phyloP scores from a whole-genome alignment of 2,888 invertebrate genomes.

The Leptinotarsa juncta region DNA sequence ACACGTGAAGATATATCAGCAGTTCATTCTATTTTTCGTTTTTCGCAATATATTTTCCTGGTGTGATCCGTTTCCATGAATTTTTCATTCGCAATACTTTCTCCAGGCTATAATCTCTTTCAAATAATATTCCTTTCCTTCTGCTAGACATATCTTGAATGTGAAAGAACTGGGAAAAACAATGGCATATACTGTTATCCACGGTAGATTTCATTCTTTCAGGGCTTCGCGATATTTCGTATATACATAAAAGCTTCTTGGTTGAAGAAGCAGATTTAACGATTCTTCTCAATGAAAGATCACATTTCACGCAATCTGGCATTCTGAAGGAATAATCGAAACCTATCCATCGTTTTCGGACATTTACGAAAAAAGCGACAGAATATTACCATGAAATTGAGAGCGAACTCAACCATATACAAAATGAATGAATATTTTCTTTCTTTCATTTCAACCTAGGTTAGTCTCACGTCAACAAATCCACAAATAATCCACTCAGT shows the following conservation, averaged over 20 bases:
- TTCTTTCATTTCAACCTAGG: too few relatives aligned
- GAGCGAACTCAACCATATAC: too few relatives aligned
- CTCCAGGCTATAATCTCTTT: slow-evolving; percentile 2
- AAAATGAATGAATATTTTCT: too few relatives aligned
- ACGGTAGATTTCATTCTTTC: neutral
- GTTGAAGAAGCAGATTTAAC: neutral
- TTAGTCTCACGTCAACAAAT: too few relatives aligned
- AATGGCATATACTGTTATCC: neutral
- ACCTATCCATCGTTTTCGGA: too few relatives aligned
- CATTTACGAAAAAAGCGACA: too few relatives aligned
- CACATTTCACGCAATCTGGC: too few relatives aligned
- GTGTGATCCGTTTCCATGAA: slow-evolving; percentile 1
- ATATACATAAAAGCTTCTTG: neutral
- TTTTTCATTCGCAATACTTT: neutral
- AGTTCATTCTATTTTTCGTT: too few relatives aligned
- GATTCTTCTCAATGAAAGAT: neutral
- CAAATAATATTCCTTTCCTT: neutral
- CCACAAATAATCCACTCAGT: too few relatives aligned
- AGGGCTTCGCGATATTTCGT: neutral
- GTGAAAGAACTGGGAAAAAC: neutral
- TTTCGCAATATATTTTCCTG: neutral
- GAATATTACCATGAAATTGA: too few relatives aligned
- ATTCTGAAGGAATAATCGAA: too few relatives aligned
- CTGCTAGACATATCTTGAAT: neutral
- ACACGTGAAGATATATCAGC: neutral